phyloP scores from a whole-genome alignment of 2,888 invertebrate genomes.

The Cataglyphis altisquamis region DNA sequence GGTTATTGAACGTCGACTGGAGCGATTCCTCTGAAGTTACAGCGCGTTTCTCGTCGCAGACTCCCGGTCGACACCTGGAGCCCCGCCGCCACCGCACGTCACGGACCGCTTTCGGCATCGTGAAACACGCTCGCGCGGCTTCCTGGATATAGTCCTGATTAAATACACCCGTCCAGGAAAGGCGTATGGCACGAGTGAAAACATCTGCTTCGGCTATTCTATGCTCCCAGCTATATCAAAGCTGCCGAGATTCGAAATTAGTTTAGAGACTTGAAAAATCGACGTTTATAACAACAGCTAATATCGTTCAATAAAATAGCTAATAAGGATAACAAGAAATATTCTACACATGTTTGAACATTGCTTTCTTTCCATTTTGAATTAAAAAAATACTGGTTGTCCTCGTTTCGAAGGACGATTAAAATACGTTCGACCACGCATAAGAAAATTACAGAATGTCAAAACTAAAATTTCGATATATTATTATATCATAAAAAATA shows the following conservation, averaged over 20 bases:
- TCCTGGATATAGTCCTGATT: constrained; percentile 73
- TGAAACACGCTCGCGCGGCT: constrained; percentile 56
- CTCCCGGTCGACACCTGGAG: constrained; percentile 77
- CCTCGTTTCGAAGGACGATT: background rate
- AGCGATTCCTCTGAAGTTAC: constrained; percentile 70
- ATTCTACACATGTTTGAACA: background rate
- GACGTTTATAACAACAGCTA: background rate
- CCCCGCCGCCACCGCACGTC: constrained; percentile 44
- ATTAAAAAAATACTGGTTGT: background rate
- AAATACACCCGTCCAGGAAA: constrained; percentile 67
- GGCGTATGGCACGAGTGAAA: constrained; percentile 39
- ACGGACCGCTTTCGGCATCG: constrained; percentile 56
- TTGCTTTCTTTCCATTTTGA: background rate
- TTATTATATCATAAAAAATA: constrained; percentile 41
- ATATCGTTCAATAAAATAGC: background rate
- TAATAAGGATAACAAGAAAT: background rate
- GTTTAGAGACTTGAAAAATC: background rate
- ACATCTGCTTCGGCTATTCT: constrained; percentile 83
- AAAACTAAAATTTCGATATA: background rate
- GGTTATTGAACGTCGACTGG: constrained; percentile 83
- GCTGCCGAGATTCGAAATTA: background rate
- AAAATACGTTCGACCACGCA: background rate
- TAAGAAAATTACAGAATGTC: background rate
- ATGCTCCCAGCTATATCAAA: constrained; percentile 45
- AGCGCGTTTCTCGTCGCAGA: constrained; percentile 63